Percentiles rank a stretch among this genome's conserved stretches.
Conservation (phyloP, 2,888 invertebrate species). For the Copidosoma aretas region DNA sequence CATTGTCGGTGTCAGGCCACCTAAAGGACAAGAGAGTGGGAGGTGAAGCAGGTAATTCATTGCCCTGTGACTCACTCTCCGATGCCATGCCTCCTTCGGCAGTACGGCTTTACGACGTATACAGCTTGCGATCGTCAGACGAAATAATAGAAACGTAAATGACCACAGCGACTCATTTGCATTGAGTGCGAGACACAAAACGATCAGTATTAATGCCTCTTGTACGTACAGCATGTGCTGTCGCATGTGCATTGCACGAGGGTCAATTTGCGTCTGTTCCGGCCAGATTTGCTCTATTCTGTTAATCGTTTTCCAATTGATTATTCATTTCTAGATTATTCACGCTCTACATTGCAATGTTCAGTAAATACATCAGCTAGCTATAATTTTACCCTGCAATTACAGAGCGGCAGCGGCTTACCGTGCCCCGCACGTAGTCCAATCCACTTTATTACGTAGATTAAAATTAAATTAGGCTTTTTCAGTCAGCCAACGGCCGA, state of each 20-base stretch:
- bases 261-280: slow-evolving; percentile 37
- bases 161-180: slow-evolving; percentile 52
- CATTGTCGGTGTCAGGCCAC: slow-evolving; percentile 1
- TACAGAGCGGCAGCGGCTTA: neutral
- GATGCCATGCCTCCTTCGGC: neutral
- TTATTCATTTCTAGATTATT: neutral
- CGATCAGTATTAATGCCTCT: slow-evolving; percentile 34
- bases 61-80: slow-evolving; percentile 6
- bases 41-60: slow-evolving; percentile 32
- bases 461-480: slow-evolving; percentile 16
- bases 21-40: neutral
- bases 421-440: neutral
- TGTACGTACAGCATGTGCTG: neutral
- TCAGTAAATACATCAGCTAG: neutral
- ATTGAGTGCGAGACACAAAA: slow-evolving; percentile 47
- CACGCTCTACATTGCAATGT: neutral
- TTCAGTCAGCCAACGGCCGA: neutral
- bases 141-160: slow-evolving; percentile 55
- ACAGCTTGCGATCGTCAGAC: slow-evolving; percentile 28
- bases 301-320: neutral
- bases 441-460: slow-evolving; percentile 9
- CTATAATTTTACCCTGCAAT: neutral
- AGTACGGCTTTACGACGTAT: neutral
- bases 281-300: slow-evolving; percentile 30
- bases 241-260: slow-evolving; percentile 3